A percentile compares a stretch with the other conserved stretches of the same genome.
Evolutionary conservation across 2,113 vertebrate genomes (phyloP).

Genomic region (Aphyosemion australe): DNA sequence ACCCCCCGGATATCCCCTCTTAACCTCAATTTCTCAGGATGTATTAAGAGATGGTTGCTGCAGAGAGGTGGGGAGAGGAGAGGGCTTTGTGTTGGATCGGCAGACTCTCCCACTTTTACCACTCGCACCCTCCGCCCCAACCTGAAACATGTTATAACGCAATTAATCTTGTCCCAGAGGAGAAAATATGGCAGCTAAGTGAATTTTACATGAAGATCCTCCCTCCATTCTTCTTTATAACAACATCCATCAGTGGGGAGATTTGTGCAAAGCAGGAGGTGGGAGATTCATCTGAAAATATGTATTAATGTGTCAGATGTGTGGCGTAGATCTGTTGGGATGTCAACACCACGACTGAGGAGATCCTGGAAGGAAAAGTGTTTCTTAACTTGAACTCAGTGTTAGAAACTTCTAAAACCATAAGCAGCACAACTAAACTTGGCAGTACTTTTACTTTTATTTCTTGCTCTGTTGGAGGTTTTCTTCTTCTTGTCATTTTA

Average conservation of each 20-base stretch:
- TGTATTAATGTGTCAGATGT: conserved; percentile 28
- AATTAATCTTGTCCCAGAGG: conserved; percentile 81
- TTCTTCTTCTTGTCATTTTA: not conserved
- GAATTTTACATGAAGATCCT: conserved; percentile 84
- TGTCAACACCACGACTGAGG: conserved; percentile 9
- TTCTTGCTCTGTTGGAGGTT: not conserved
- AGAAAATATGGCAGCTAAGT: conserved; percentile 83
- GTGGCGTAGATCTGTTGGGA: conserved; percentile 2
- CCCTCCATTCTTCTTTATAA: conserved; percentile 68
- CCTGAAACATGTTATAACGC: conserved; percentile 80
- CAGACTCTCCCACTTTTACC: conserved; percentile 44
- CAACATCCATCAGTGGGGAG: conserved; percentile 44
- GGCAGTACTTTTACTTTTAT: not conserved
- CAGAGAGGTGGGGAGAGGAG: conserved; percentile 52
- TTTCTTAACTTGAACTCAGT: not conserved
- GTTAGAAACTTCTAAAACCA: not conserved
- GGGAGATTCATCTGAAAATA: conserved; percentile 19
- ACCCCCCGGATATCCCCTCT: conserved; percentile 86
- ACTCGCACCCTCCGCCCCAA: conserved; percentile 65
- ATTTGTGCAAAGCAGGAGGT: conserved; percentile 41
- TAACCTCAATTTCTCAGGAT: conserved; percentile 87
- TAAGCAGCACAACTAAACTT: not conserved
- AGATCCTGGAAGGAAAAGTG: not conserved
- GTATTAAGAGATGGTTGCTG: conserved; percentile 81
- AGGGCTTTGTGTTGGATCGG: conserved; percentile 55